A percentile compares a stretch with the other conserved stretches of the same genome.
These are phyloP conservation scores for Camponotus vicinus DNA, from an alignment of 1,140 invertebrate species.

Conservation along the genomic window DNA sequence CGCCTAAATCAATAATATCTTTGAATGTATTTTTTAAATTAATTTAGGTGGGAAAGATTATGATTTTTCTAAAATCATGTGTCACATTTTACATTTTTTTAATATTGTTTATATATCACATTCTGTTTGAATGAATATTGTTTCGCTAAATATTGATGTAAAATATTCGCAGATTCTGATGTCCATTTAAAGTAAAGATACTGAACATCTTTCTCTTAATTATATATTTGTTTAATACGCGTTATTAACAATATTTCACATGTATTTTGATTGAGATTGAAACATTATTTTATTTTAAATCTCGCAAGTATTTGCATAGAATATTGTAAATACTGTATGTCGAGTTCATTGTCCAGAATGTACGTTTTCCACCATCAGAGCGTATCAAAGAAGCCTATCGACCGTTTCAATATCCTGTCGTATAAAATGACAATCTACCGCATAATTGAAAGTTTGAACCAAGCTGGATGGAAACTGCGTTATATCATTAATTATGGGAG, in stretches of 20 bases:
- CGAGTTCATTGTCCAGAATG: neutral
- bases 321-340: neutral
- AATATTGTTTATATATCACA: neutral
- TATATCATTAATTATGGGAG: constrained; percentile 16
- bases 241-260: neutral
- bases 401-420: constrained; percentile 55
- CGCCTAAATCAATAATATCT: neutral
- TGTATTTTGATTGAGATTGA: neutral
- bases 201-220: neutral
- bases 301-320: constrained; percentile 2
- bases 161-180: neutral
- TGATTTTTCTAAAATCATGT: neutral
- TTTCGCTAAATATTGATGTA: neutral
- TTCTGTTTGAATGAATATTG: neutral
- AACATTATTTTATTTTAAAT: neutral
- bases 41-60: neutral
- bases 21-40: neutral
- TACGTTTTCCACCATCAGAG: neutral
- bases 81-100: neutral
- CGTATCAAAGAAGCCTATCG: constrained; percentile 51
- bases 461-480: neutral
- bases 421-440: neutral
- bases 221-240: too few species aligned
- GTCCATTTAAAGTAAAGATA: neutral
- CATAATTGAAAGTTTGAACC: constrained; percentile 31